Percentiles rank a stretch among this genome's conserved stretches.
phyloP scores from a whole-genome alignment of 2,797 vertebrate species.

The Myotis daubentonii region DNA sequence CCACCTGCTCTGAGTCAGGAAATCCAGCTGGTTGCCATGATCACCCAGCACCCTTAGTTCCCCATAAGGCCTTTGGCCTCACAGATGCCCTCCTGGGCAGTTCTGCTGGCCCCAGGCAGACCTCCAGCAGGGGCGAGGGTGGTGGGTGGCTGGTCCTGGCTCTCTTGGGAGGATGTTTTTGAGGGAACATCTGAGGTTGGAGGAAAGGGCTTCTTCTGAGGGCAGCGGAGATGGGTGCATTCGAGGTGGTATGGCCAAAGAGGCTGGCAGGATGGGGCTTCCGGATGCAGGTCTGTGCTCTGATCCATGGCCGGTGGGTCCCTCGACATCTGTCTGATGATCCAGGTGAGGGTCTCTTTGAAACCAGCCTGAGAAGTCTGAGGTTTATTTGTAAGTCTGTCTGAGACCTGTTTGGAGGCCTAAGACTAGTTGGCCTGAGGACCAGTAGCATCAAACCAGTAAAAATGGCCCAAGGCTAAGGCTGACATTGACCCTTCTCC shows the following conservation, averaged over 20 bases:
- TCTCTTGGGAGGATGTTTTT: neutral
- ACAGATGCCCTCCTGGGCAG: neutral
- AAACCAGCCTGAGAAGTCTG: neutral
- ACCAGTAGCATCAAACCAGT: neutral
- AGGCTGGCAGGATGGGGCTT: neutral
- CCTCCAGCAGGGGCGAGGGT: accelerated
- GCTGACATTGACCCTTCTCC: neutral
- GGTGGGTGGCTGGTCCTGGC: neutral
- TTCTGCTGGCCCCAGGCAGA: neutral
- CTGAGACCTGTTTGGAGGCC: constrained; percentile 19
- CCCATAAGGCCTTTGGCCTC: neutral
- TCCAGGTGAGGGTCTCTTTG: neutral
- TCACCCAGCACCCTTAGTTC: neutral
- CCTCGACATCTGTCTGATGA: neutral
- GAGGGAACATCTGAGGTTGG: neutral
- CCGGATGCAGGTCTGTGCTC: neutral
- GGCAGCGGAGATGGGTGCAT: neutral
- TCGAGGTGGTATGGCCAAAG: neutral
- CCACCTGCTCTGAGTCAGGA: neutral
- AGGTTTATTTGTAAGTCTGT: constrained; percentile 35
- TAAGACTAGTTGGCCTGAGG: neutral
- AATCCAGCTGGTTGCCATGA: neutral
- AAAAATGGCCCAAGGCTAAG: neutral
- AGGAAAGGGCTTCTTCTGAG: neutral
- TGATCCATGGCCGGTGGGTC: neutral